These are phyloP conservation scores for Sebastes vulpes DNA, from an alignment of 2,797 vertebrate genomes.

Conservation along the genomic window DNA sequence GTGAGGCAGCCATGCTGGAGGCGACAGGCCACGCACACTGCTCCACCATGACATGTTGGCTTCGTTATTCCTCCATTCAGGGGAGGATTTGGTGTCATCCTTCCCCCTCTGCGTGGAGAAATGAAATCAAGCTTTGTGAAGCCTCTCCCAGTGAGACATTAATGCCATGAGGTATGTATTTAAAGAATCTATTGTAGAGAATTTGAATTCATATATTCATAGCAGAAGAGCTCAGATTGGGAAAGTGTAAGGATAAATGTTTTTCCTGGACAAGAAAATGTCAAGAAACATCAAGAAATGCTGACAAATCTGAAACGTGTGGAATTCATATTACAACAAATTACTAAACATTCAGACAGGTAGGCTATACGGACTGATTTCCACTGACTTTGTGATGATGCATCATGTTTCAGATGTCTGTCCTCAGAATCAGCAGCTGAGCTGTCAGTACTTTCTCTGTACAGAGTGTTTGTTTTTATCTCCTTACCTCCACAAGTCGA, in stretches of 20 bases:
- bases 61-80: conserved; percentile 68
- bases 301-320: too few species aligned
- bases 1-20: conserved; percentile 71
- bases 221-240: conserved; percentile 1
- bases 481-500: too few species aligned
- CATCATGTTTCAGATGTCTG: too few species aligned
- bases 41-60: conserved; percentile 63
- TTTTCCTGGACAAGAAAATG: background rate
- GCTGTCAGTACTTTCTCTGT: too few species aligned
- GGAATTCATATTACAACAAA: too few species aligned
- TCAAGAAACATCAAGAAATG: background rate
- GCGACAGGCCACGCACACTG: conserved; percentile 54
- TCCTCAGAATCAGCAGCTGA: too few species aligned
- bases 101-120: conserved; percentile 45
- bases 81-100: conserved; percentile 57
- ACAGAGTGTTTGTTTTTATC: too few species aligned
- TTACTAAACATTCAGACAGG: too few species aligned
- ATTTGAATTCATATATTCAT: conserved; percentile 34
- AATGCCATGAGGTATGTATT: conserved; percentile 29
- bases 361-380: too few species aligned
- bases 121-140: conserved; percentile 53
- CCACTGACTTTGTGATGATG: too few species aligned
- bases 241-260: background rate
- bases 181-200: conserved; percentile 26
- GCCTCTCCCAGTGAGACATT: conserved; percentile 29